Conservation (phyloP, 2,888 invertebrate species). For the Pristionchus fissidentatus region DNA sequence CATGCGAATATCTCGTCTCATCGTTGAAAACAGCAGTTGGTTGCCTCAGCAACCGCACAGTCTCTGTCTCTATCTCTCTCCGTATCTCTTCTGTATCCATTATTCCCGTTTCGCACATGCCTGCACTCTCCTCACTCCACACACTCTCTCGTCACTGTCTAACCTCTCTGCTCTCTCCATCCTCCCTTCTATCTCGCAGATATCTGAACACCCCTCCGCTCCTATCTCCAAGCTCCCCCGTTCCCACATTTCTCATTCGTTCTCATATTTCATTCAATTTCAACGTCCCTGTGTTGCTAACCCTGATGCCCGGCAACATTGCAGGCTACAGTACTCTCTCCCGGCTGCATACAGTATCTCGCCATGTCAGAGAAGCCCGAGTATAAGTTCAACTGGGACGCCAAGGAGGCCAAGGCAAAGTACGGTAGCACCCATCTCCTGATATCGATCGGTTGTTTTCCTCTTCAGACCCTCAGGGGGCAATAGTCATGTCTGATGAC, state of each 20-base stretch:
- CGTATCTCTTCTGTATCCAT: too few species aligned
- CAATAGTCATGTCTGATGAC: constrained; percentile 25
- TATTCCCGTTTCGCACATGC: neutral
- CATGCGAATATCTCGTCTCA: too few species aligned
- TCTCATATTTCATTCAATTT: neutral
- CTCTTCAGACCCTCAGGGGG: neutral
- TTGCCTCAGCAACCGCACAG: too few species aligned
- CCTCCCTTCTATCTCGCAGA: neutral
- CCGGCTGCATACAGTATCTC: neutral
- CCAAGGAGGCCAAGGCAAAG: constrained; percentile 65
- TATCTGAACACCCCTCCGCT: constrained; percentile 13
- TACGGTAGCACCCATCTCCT: too few species aligned
- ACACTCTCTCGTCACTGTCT: constrained; percentile 8
- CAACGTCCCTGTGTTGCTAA: neutral
- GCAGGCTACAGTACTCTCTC: constrained; percentile 29
- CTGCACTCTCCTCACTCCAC: too few species aligned
- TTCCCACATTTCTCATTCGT: neutral
- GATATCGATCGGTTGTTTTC: neutral
- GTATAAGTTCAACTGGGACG: constrained; percentile 68
- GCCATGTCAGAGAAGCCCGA: constrained; percentile 53
- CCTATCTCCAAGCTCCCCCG: neutral
- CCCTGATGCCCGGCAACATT: neutral
- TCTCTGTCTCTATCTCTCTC: neutral
- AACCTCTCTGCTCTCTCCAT: neutral
- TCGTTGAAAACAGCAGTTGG: too few species aligned